Conservation (phyloP, 2,113 vertebrate genomes). For the Menura novaehollandiae region DNA sequence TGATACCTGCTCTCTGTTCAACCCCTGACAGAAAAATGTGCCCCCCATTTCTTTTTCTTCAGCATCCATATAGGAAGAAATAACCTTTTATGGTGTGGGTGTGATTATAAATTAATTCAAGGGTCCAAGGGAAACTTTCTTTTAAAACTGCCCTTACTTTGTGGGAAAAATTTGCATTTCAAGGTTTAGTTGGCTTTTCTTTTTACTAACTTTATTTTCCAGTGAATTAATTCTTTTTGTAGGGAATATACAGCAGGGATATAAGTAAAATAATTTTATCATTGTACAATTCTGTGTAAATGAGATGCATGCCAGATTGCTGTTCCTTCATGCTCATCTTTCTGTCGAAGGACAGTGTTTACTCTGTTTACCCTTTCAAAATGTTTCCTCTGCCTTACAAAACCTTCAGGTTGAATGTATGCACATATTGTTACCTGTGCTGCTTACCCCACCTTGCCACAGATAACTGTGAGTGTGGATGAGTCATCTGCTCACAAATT, state of each 20-base stretch:
- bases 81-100: neutral
- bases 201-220: neutral
- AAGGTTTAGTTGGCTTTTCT: neutral
- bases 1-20: neutral
- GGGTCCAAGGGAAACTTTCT: neutral
- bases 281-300: neutral
- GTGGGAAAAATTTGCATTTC: neutral
- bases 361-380: neutral
- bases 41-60: neutral
- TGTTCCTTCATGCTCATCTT: neutral
- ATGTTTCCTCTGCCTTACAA: neutral
- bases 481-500: constrained; percentile 22
- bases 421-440: neutral
- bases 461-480: neutral
- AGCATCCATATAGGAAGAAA: neutral
- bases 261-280: neutral
- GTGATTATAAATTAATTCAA: neutral
- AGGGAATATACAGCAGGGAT: neutral
- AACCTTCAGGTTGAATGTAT: neutral
- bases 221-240: neutral
- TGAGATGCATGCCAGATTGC: neutral
- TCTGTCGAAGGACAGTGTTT: neutral
- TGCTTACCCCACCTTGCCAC: neutral
- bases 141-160: neutral
- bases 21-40: neutral